These are phyloP conservation scores for Helicoverpa armigera DNA, from an alignment of 1,140 invertebrate genomes.

Conservation along the genomic window DNA sequence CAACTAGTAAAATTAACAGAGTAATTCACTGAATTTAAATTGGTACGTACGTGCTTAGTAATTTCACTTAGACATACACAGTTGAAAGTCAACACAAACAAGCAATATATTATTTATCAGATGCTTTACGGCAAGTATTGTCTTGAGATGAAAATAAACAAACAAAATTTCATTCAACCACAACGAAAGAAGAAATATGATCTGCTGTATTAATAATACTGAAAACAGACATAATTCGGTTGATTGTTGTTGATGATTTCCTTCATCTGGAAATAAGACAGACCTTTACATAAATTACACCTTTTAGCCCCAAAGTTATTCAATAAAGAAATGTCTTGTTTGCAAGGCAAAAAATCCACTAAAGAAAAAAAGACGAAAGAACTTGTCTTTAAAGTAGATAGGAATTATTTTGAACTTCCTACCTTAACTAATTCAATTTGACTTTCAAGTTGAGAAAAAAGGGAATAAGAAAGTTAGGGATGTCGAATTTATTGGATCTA, in stretches of 20 bases:
- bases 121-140: neutral
- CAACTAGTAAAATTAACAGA: constrained; percentile 17
- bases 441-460: constrained; percentile 36
- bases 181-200: neutral
- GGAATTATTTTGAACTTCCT: constrained; percentile 45
- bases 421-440: constrained; percentile 48
- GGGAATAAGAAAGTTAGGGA: constrained; percentile 30
- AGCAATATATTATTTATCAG: neutral
- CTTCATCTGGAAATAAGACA: neutral
- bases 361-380: constrained; percentile 29
- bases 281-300: constrained; percentile 15
- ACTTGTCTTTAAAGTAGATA: constrained; percentile 40
- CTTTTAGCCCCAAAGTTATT: constrained; percentile 29
- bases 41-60: neutral
- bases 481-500: constrained; percentile 43
- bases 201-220: neutral
- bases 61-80: constrained; percentile 1
- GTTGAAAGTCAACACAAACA: neutral
- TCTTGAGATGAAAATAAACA: neutral
- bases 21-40: constrained; percentile 30
- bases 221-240: too few species aligned
- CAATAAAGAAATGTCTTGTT: constrained; percentile 41
- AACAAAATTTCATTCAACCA: neutral
- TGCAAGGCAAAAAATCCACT: constrained; percentile 22
- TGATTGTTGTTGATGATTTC: too few species aligned